Base-by-base conservation (phyloP, 2,797 vertebrate genomes). In the Amazonetta brasiliensis region DNA sequence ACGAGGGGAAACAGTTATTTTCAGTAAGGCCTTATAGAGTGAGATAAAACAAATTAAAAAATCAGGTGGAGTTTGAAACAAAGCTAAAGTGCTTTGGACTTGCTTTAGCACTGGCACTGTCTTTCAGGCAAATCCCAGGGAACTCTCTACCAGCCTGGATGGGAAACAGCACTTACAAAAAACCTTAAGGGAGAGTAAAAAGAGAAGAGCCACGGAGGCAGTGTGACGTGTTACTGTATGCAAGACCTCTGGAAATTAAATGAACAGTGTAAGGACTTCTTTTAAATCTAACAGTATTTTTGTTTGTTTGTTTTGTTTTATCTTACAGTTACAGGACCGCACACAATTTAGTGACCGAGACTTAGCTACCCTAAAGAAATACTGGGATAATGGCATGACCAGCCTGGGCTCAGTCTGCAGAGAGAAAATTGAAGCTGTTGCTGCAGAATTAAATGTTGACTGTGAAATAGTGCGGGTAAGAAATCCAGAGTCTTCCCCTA, bases 341-440 rank as follows among this genome's bases (percentile, higher is more conserved):
- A 99, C 99, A 74, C 99, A 99, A 96, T 99, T 99, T 97, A 99
- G 99, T 89, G 99, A 99, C 81, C 98, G 95, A 95, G 99, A 99
- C 97, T 98, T 99, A 94, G 97, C 98, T 90, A 98, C 98, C 33
- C 98, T 99, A 94, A 99, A 99, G 98, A 99, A 99, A 90, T 99
- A 99, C 97, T 99, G 99, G 99, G 99, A 99, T 97, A 98, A 99
- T 94, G 99, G 99, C 94, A 99, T 99, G 99, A 99, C 99, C 96
- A 99, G 99, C 95, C 98, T 99, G 97, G 99, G 99, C 89, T 99
- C 99, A 44, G 99, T 99, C 89, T 99, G 99, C 98, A 98, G 98
- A 98, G 99, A 99, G 97, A 99, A 99, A 98, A 99, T 99, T 96
- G 98, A 98, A 62, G 99, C 99, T 48, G 99, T 99, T 84, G 99